Percentiles rank a stretch among this genome's conserved stretches.
These are phyloP conservation scores for Poecilia picta DNA, from an alignment of 2,797 vertebrate species.

Conservation along the genomic window DNA sequence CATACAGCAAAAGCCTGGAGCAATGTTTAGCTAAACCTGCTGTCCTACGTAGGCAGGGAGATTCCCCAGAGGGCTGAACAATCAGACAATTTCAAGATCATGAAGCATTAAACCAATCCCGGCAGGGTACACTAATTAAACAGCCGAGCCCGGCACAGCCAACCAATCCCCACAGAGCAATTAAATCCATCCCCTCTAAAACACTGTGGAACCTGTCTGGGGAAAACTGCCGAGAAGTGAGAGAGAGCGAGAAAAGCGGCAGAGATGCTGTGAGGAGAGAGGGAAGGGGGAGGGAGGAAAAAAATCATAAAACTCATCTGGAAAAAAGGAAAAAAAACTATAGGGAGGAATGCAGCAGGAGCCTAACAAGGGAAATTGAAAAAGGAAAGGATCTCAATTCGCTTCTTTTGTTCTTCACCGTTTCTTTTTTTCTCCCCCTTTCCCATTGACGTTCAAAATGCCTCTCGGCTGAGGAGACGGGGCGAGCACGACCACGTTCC, in stretches of 20 bases:
- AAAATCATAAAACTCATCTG: conserved; percentile 92
- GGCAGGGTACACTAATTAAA: conserved; percentile 99
- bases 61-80: conserved; percentile 92
- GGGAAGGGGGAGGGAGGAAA: conserved; percentile 63
- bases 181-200: conserved; percentile 99
- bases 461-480: conserved; percentile 71
- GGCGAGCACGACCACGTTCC: conserved; percentile 87
- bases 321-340: conserved; percentile 65
- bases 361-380: conserved; percentile 90
- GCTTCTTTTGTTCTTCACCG: conserved; percentile 86
- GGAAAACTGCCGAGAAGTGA: conserved; percentile 85
- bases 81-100: conserved; percentile 99
- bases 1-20: conserved; percentile 79
- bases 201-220: conserved; percentile 96
- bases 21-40: conserved; percentile 90
- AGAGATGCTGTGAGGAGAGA: conserved; percentile 62
- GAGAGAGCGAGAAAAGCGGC: conserved; percentile 60
- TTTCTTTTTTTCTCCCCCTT: conserved; percentile 51
- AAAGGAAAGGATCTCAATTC: conserved; percentile 84
- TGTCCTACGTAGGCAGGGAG: conserved; percentile 83
- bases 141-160: conserved; percentile 99
- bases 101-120: conserved; percentile 99
- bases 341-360: conserved; percentile 69
- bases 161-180: conserved; percentile 99
- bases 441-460: conserved; percentile 90